Conservation (phyloP, 23 tunicate species). For the Ciona savignyi region DNA sequence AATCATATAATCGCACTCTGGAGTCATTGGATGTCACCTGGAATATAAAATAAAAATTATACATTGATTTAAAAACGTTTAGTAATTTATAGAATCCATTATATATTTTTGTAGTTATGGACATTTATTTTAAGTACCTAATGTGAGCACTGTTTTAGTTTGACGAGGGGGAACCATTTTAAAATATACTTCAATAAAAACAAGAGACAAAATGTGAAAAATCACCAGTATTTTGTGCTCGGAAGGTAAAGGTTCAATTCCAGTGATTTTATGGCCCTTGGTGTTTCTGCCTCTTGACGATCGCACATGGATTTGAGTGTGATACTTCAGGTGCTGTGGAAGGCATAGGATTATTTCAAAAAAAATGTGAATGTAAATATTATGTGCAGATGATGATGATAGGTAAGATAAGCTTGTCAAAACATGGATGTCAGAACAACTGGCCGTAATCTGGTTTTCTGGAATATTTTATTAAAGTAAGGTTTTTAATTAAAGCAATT, state of each 20-base stretch:
- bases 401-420: too few relatives aligned
- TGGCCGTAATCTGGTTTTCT: too few relatives aligned
- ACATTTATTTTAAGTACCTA: too few relatives aligned
- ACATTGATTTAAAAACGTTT: neutral
- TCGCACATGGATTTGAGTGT: slow-evolving; percentile 90
- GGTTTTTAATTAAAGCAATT: too few relatives aligned
- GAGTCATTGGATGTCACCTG: slow-evolving; percentile 96
- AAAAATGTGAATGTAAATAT: too few relatives aligned
- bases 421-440: too few relatives aligned
- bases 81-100: neutral
- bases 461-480: too few relatives aligned
- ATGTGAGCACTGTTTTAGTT: too few relatives aligned
- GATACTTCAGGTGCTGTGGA: slow-evolving; percentile 84
- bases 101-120: too few relatives aligned
- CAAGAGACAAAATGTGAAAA: neutral
- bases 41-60: neutral
- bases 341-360: too few relatives aligned
- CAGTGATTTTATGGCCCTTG: slow-evolving; percentile 87
- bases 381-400: too few relatives aligned
- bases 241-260: slow-evolving; percentile 78
- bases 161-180: neutral
- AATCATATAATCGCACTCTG: slow-evolving; percentile 79
- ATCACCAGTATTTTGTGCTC: slow-evolving; percentile 89
- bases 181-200: neutral
- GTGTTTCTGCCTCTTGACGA: slow-evolving; percentile 67